These are phyloP conservation scores for Odontothrips loti DNA, from an alignment of 2,888 invertebrate species.

Conservation along the genomic window DNA sequence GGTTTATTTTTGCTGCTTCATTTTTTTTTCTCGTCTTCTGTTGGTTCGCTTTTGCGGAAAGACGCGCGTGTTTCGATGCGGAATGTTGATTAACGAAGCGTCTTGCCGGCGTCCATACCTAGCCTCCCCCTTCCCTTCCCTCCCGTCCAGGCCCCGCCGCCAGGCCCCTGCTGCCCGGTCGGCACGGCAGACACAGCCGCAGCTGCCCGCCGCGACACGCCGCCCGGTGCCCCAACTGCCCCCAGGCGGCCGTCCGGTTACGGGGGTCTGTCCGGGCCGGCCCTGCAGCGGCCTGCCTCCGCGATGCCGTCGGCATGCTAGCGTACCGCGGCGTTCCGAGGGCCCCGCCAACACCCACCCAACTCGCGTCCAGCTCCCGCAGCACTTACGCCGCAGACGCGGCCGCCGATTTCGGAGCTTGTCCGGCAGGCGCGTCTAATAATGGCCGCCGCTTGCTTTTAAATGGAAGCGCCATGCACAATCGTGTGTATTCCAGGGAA, in stretches of 20 bases:
- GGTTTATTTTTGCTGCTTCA: background rate
- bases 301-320: background rate
- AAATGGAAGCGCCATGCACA: constrained; percentile 19
- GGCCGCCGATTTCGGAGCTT: no score
- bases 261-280: background rate
- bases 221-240: no score
- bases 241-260: no score
- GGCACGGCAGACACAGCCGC: no score
- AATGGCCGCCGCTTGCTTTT: background rate
- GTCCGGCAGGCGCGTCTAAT: no score
- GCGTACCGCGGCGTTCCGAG: background rate
- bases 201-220: no score
- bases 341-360: no score
- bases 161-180: no score
- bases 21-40: background rate
- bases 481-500: constrained; percentile 22
- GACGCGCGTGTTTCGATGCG: constrained; percentile 17
- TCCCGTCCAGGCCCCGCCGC: background rate
- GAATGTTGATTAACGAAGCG: constrained; percentile 26
- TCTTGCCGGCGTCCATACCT: constrained; percentile 10
- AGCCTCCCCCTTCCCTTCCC: background rate
- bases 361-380: no score
- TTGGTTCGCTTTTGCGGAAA: constrained; percentile 9
- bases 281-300: background rate
- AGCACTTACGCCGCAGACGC: no score